phyloP scores from a whole-genome alignment of 2,113 vertebrate genomes.

The Colossoma macropomum region DNA sequence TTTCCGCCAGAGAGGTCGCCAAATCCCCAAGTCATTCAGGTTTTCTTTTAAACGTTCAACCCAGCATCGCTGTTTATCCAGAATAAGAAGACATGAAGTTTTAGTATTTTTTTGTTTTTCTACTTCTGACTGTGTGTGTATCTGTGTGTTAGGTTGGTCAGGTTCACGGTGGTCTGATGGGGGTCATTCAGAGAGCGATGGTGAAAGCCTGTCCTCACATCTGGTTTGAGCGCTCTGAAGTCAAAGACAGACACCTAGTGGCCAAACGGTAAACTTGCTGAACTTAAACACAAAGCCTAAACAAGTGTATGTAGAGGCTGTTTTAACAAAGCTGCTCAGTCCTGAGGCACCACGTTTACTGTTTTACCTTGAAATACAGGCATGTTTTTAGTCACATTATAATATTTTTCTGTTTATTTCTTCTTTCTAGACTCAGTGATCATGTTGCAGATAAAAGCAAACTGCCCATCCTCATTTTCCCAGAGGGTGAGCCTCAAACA shows the following conservation, averaged over 20 bases:
- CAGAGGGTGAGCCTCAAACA: constrained; percentile 81
- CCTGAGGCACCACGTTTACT: too few relatives aligned
- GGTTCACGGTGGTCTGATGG: constrained; percentile 89
- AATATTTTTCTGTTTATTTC: background rate
- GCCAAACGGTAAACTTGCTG: constrained; percentile 81
- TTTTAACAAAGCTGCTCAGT: too few relatives aligned
- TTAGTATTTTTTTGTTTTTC: background rate
- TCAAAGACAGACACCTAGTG: constrained; percentile 92
- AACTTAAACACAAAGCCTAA: too few relatives aligned
- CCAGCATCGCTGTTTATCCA: too few relatives aligned
- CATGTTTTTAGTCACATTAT: too few relatives aligned
- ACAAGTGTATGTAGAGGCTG: too few relatives aligned
- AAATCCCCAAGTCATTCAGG: too few relatives aligned
- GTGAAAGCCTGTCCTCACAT: constrained; percentile 89
- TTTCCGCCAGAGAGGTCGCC: background rate
- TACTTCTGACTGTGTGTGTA: constrained; percentile 75
- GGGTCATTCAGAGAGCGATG: constrained; percentile 90
- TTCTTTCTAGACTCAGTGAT: constrained; percentile 79
- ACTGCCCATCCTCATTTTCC: constrained; percentile 90
- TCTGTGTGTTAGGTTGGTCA: constrained; percentile 83
- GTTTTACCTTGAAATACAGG: background rate
- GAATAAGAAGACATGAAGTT: too few relatives aligned
- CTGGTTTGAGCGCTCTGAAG: constrained; percentile 94
- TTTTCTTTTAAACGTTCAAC: too few relatives aligned
- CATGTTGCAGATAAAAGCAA: constrained; percentile 87